Evolutionary conservation across 2,888 invertebrate genomes (phyloP), one percentile per base, ranked within the genome.

Genomic region (Luperina nickerlii): DNA sequence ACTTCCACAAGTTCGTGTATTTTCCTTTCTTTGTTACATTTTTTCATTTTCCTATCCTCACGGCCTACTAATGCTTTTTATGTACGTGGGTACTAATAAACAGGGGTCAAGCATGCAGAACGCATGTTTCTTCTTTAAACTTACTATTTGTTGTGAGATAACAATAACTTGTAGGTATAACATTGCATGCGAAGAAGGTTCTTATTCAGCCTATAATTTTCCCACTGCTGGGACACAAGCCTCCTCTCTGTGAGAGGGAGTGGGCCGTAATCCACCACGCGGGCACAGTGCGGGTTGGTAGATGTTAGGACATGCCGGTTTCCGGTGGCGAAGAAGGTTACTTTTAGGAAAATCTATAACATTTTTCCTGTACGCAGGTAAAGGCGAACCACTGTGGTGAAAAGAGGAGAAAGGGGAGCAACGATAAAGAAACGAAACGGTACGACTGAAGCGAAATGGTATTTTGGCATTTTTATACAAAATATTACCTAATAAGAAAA

Each of bases 121-220:
- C 89, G 94, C 94, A 94, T 94, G 94, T 91, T 67, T 85, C 84
- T 81, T 84, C 86, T 91, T 86, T 76, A 86, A 90, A 93, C 94
- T 96, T 95, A 95, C 89, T 96, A 97, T 97, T 97, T 97, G 97
- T 97, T 97, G 97, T 97, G 97, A 97, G 97, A 97, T 96, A 95
- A 95, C 94, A 93, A 88, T 91, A 89, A 87, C 86, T 90, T 77
- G 78, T 90, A 92, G 90, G 92, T 85, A 81, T 88, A 79, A 87
- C 67, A 78, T 70, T 86, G 85, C 87, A 88, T 89, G 86, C 79
- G 48, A 82, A 79, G 76, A 78, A 70, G 24, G 1, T 54, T 67
- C 65, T 2, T 65, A 38, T 24, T 65, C 6, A 65, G 65, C 38
- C 38, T 38, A 38, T 38, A 24, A 38, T 24, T 24, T 24, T 65